Evolutionary conservation across 2,797 vertebrate species (phyloP).

Genomic region (Capromys pilorides): DNA sequence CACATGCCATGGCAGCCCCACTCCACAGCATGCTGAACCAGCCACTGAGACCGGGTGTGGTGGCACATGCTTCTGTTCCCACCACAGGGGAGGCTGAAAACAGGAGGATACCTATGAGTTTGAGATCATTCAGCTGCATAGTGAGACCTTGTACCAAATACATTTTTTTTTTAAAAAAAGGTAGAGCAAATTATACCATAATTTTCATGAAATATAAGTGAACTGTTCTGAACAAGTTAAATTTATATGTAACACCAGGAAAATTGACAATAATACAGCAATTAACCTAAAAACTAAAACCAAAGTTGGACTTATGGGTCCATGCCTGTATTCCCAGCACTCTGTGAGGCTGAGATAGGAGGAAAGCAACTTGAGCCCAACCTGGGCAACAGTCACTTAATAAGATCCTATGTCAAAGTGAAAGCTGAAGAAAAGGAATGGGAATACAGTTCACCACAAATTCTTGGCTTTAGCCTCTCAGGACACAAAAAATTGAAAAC

Average conservation of each 20-base stretch:
- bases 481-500: background rate
- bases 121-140: no score
- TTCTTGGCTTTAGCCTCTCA: background rate
- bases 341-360: background rate
- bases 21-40: no score
- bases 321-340: background rate
- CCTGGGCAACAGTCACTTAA: background rate
- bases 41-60: no score
- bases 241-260: background rate
- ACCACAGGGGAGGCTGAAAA: no score
- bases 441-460: background rate
- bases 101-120: no score
- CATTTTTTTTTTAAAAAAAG: background rate
- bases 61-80: no score
- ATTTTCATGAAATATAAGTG: background rate
- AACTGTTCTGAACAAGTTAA: background rate
- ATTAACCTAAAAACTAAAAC: conserved; percentile 26
- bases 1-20: no score
- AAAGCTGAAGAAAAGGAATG: background rate
- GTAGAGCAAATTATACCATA: background rate
- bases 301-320: background rate
- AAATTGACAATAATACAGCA: background rate
- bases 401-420: background rate
- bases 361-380: background rate
- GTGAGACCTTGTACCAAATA: no score